Evolutionary conservation across 2,113 vertebrate species (phyloP), one percentile per base, ranked within the genome.

Genomic region (Vulpes vulpes): DNA sequence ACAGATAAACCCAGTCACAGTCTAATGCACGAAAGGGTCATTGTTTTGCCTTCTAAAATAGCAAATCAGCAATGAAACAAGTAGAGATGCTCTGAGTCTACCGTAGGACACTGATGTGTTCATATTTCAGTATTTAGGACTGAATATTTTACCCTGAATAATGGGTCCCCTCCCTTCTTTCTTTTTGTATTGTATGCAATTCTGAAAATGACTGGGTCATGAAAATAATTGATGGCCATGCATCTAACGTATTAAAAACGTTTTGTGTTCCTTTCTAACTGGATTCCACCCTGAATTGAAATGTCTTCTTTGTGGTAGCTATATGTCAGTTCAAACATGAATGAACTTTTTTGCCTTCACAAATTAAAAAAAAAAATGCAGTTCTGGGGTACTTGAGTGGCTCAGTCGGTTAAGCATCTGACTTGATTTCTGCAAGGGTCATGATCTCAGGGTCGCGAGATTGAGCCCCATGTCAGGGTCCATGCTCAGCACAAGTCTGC

Each of bases 261-360:
- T 99, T 99, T 99, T 99, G 99, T 99, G 99, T 99, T 99, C 99
- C 99, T 99, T 99, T 99, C 99, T 99, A 99, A 99, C 99, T 99
- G 99, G 99, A 99, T 99, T 99, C 99, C 99, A 99, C 99, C 99
- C 99, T 99, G 99, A 99, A 99, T 99, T 99, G 99, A 99, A 97
- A 99, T 99, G 99, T 99, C 99, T 99, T 99, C 99, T 99, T 99
- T 99, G 99, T 99, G 99, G 99, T 99, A 99, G 99, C 99, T 99
- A 97, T 98, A 99, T 99, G 99, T 99, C 99, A 99, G 99, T 99
- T 99, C 99, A 99, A 99, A 99, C 99, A 99, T 99, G 99, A 99
- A 99, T 99, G 99, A 99, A 99, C 99, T 99, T 99, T 99, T 99
- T 99, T 99, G 99, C 99, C 99, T 99, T 99, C 98, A 98, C 99